phyloP scores from a whole-genome alignment of 2,888 invertebrate species.

The Barypeithes pellucidus region DNA sequence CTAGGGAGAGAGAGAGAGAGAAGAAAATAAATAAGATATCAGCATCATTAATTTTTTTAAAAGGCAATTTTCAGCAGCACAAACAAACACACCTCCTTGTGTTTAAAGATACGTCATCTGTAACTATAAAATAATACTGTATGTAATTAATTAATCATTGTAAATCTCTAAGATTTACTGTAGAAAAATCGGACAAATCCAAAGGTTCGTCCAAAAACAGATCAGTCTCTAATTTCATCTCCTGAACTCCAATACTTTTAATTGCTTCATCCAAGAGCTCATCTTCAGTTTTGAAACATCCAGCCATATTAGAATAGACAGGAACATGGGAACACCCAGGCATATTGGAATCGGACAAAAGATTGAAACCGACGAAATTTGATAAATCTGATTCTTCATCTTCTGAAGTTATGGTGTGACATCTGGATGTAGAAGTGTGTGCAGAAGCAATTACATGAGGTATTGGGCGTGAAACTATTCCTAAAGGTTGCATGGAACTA shows the following conservation, averaged over 20 bases:
- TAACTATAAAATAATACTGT: constrained; percentile 8
- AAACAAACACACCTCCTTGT: not conserved
- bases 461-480: not conserved
- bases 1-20: too few relatives aligned
- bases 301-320: constrained; percentile 1
- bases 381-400: constrained; percentile 12
- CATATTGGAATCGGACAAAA: not conserved
- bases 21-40: too few relatives aligned
- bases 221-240: constrained; percentile 60
- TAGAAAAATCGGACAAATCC: constrained; percentile 61
- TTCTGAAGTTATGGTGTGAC: not conserved
- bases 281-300: constrained; percentile 55
- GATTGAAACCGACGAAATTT: not conserved
- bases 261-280: constrained; percentile 63
- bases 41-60: too few relatives aligned
- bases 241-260: constrained; percentile 62
- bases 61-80: too few relatives aligned
- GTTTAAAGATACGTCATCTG: constrained; percentile 1
- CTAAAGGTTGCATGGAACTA: not conserved
- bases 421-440: not conserved
- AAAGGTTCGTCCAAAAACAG: constrained; percentile 23
- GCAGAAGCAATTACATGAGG: not conserved
- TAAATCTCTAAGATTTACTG: constrained; percentile 63
- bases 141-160: constrained; percentile 41
- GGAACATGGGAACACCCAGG: not conserved